A percentile compares a stretch with the other conserved stretches of the same genome.
phyloP scores from a whole-genome alignment of 2,888 invertebrate species.

The Romanomermis culicivorax region DNA sequence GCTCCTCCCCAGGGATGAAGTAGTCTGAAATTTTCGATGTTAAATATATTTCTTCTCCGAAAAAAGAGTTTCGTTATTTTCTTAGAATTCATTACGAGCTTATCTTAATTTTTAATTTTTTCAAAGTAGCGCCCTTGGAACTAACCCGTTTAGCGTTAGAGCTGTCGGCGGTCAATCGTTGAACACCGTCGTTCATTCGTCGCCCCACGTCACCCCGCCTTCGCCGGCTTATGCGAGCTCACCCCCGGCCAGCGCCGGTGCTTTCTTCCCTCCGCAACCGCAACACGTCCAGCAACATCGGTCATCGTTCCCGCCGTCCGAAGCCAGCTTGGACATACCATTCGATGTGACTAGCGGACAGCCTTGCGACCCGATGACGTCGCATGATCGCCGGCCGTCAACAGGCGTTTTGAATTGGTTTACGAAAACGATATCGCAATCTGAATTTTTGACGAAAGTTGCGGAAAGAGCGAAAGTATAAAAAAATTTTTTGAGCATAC shows the following conservation, averaged over 20 bases:
- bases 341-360: neutral
- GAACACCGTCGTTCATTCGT: neutral
- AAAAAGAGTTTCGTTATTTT: neutral
- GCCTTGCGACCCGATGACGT: neutral
- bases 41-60: neutral
- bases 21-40: neutral
- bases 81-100: neutral
- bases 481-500: neutral
- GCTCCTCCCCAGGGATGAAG: no score
- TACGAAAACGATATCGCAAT: constrained; percentile 43
- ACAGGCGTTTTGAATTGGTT: constrained; percentile 38
- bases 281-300: no score
- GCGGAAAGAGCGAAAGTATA: constrained; percentile 31
- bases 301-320: neutral
- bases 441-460: constrained; percentile 36
- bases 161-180: neutral
- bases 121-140: no score
- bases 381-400: no score
- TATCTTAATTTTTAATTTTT: no score
- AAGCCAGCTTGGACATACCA: neutral
- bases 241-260: no score
- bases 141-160: constrained; percentile 2
- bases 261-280: no score
- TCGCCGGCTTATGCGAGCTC: no score
- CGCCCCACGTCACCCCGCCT: neutral